phyloP scores from a whole-genome alignment of 2,797 vertebrate genomes.

The Schizopygopsis malacanthus region DNA sequence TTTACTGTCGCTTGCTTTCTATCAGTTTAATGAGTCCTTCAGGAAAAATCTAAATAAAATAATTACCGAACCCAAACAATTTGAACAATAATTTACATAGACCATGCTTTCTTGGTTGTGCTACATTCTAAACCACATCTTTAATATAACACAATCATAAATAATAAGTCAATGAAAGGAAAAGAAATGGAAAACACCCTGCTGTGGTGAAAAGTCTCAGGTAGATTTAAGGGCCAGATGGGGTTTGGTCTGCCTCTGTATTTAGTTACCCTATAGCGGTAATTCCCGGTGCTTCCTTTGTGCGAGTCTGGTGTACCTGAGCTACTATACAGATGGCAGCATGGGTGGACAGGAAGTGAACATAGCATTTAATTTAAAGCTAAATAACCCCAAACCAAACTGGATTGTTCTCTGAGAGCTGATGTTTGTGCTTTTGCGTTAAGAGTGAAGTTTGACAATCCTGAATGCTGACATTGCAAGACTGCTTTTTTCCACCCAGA shows the following conservation, averaged over 20 bases:
- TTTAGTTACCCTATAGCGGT: conserved; percentile 72
- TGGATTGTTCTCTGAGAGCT: neutral
- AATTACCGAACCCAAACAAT: neutral
- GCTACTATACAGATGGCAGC: conserved; percentile 71
- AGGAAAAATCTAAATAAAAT: neutral
- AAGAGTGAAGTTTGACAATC: neutral
- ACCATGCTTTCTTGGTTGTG: neutral
- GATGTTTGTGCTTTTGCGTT: neutral
- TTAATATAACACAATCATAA: conserved; percentile 4
- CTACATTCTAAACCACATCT: neutral
- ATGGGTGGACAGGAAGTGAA: conserved; percentile 19
- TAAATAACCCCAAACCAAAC: neutral
- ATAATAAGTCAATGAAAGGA: conserved; percentile 31
- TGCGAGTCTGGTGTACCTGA: conserved; percentile 67
- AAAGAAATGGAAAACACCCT: conserved; percentile 26
- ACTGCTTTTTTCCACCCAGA: neutral
- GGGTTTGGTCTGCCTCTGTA: conserved; percentile 73
- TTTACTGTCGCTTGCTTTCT: neutral
- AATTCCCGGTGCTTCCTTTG: conserved; percentile 65
- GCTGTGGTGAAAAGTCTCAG: conserved; percentile 62
- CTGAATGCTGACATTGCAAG: neutral
- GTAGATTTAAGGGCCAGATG: conserved; percentile 64
- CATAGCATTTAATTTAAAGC: conserved; percentile 21
- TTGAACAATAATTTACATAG: neutral
- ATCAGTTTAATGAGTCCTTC: neutral